phyloP scores from a whole-genome alignment of 2,113 vertebrate species.

The Falco punctatus region DNA sequence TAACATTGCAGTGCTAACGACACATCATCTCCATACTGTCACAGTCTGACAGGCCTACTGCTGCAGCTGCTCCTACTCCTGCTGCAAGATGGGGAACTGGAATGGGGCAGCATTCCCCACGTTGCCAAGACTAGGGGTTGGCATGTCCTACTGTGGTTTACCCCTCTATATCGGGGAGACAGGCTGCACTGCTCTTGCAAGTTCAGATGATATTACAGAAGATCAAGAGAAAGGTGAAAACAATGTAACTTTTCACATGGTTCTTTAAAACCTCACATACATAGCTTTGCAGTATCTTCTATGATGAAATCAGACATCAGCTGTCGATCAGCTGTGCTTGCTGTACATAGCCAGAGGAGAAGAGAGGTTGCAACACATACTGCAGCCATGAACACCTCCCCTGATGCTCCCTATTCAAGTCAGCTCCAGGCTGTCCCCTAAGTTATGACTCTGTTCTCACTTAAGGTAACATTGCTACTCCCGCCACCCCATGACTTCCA shows the following conservation, averaged over 20 bases:
- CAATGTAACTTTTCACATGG: not conserved
- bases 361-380: not conserved
- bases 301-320: not conserved
- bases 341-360: not conserved
- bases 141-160: not conserved
- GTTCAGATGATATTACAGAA: not conserved
- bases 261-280: not conserved
- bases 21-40: not conserved
- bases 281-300: not conserved
- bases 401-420: not conserved
- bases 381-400: not conserved
- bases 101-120: not conserved
- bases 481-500: not conserved
- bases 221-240: not conserved
- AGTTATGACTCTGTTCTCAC: not conserved
- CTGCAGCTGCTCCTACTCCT: not conserved
- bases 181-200: not conserved
- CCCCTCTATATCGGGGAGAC: too few relatives aligned
- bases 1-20: not conserved
- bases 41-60: not conserved
- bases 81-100: not conserved
- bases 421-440: not conserved
- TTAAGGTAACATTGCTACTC: not conserved
- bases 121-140: not conserved
- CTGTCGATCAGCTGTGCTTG: not conserved